phyloP scores from a whole-genome alignment of 2,888 invertebrate genomes.

The Chrysina gloriosa region DNA sequence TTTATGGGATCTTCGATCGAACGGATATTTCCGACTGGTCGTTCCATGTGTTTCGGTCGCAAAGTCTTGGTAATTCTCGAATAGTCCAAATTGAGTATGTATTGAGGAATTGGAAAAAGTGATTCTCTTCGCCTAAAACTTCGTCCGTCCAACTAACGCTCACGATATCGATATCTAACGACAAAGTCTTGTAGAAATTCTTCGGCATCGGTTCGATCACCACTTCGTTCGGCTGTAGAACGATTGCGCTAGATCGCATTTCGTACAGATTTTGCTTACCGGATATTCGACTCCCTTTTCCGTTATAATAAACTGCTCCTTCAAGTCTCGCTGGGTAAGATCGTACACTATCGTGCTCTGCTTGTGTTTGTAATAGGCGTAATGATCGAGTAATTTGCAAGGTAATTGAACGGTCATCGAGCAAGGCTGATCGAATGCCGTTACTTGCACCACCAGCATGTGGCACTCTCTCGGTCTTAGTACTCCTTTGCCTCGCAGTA shows the following conservation, averaged over 20 bases:
- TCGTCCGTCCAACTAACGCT: slow-evolving; percentile 55
- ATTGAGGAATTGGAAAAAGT: slow-evolving; percentile 56
- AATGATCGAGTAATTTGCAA: slow-evolving; percentile 62
- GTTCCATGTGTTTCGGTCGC: neutral
- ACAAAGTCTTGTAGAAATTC: slow-evolving; percentile 55
- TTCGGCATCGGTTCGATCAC: slow-evolving; percentile 54
- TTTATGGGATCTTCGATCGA: neutral
- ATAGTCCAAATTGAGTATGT: slow-evolving; percentile 49
- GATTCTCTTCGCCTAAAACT: slow-evolving; percentile 51
- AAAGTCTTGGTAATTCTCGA: slow-evolving; percentile 45
- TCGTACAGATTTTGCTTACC: slow-evolving; percentile 57
- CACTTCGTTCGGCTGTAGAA: slow-evolving; percentile 55
- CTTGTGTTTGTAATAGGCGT: slow-evolving; percentile 58
- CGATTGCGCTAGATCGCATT: too few species aligned
- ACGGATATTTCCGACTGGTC: neutral
- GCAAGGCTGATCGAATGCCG: slow-evolving; percentile 58
- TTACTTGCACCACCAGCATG: slow-evolving; percentile 58
- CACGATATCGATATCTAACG: slow-evolving; percentile 56
- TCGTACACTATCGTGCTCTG: slow-evolving; percentile 55
- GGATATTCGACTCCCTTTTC: slow-evolving; percentile 59
- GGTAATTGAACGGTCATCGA: slow-evolving; percentile 54
- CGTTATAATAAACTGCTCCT: slow-evolving; percentile 62
- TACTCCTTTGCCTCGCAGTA: slow-evolving; percentile 58
- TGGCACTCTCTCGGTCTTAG: slow-evolving; percentile 60
- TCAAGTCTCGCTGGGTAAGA: slow-evolving; percentile 52